Percentiles rank a stretch among this genome's conserved stretches.
Conservation (phyloP, 92 coral and sea anemone species). For the Phenganax stokvisi region DNA sequence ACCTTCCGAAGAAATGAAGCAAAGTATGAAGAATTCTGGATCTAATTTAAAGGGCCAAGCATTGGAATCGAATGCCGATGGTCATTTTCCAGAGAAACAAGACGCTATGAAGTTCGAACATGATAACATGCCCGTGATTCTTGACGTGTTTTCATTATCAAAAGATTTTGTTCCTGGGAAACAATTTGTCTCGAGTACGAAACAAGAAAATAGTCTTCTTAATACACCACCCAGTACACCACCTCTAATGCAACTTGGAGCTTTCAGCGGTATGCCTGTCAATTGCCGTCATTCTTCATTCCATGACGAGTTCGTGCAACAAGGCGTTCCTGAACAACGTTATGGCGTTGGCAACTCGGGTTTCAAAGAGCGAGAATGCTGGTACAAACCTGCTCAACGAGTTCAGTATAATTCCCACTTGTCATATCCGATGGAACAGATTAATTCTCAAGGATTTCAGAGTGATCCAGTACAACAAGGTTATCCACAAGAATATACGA, state of each 20-base stretch:
- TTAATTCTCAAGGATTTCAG: not conserved
- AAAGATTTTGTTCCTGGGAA: not conserved
- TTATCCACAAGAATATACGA: not conserved
- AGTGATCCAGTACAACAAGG: conserved; percentile 3
- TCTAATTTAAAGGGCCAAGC: not conserved
- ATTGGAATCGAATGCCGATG: not conserved
- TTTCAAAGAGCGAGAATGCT: not conserved
- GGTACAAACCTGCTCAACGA: conserved; percentile 7
- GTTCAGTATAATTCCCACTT: not conserved
- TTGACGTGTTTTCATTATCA: conserved; percentile 30
- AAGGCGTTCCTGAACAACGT: not conserved
- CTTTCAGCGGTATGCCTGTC: conserved; percentile 2
- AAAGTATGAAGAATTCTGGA: not conserved
- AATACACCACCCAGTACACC: conserved; percentile 34
- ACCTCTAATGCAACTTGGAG: conserved; percentile 22
- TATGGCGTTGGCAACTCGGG: too few relatives aligned
- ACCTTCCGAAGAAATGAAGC: not conserved
- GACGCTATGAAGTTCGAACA: not conserved
- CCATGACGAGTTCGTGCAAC: not conserved
- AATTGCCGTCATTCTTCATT: not conserved
- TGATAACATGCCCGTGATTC: conserved; percentile 29
- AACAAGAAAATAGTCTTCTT: conserved; percentile 13
- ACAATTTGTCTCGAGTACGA: not conserved
- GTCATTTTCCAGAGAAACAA: not conserved
- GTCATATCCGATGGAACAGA: not conserved